These are phyloP conservation scores for Heliconius charithonia DNA, from an alignment of 2,888 invertebrate species.

Conservation along the genomic window DNA sequence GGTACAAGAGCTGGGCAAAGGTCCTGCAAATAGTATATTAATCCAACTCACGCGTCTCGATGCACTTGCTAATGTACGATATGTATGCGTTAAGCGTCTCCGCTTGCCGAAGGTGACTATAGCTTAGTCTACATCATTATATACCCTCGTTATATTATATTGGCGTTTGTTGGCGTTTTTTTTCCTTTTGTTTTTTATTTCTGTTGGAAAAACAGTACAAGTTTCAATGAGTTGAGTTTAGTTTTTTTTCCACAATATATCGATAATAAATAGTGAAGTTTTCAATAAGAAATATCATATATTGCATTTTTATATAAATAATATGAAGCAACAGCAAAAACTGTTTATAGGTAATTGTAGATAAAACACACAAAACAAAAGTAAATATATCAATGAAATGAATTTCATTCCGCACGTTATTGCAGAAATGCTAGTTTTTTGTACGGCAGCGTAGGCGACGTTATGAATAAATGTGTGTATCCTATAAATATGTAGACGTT, in stretches of 20 bases:
- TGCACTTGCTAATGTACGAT: slow-evolving; percentile 67
- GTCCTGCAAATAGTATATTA: slow-evolving; percentile 63
- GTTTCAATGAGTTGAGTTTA: background rate
- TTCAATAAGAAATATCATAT: background rate
- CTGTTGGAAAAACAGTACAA: background rate
- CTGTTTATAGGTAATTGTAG: background rate
- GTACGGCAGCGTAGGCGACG: slow-evolving; percentile 14
- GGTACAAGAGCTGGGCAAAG: slow-evolving; percentile 27
- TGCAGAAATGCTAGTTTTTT: slow-evolving; percentile 27
- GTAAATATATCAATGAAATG: slow-evolving; percentile 31
- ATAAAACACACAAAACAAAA: background rate
- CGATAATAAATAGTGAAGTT: background rate
- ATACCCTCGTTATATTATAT: background rate
- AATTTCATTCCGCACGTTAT: slow-evolving; percentile 18
- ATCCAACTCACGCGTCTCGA: slow-evolving; percentile 69
- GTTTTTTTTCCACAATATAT: background rate
- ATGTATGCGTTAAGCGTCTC: slow-evolving; percentile 65
- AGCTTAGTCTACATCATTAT: slow-evolving; percentile 15
- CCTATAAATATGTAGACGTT: slow-evolving; percentile 32
- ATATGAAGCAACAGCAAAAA: background rate
- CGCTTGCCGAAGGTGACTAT: slow-evolving; percentile 50
- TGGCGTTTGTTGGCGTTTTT: background rate
- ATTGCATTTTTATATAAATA: background rate
- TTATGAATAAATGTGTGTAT: slow-evolving; percentile 29
- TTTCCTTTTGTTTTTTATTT: background rate